Conservation (phyloP, 1,140 invertebrate genomes). For the Cepaea nemoralis region DNA sequence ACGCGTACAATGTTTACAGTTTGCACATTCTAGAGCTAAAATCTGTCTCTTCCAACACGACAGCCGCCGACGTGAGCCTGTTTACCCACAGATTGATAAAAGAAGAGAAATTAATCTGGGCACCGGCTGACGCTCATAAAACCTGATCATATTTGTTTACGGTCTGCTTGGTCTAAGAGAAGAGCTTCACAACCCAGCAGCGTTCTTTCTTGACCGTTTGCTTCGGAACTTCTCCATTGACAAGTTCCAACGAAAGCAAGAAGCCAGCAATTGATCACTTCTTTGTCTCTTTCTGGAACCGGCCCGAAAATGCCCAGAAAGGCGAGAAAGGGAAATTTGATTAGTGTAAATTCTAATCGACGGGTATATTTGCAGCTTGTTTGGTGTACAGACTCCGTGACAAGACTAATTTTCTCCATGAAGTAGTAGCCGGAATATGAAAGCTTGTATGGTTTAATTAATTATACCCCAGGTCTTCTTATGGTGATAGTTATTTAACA, state of each 20-base stretch:
- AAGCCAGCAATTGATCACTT: conserved; percentile 48
- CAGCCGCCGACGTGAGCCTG: neutral
- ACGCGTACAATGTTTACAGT: too few species aligned
- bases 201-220: conserved; percentile 36
- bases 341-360: conserved; percentile 42
- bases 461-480: neutral
- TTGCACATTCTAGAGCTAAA: too few species aligned
- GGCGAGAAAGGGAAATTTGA: conserved; percentile 54
- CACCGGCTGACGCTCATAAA: conserved; percentile 35
- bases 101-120: conserved; percentile 29
- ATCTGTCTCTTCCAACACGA: too few species aligned
- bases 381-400: conserved; percentile 38
- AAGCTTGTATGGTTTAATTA: conserved; percentile 44
- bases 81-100: conserved; percentile 48
- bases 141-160: conserved; percentile 36
- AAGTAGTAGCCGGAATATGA: conserved; percentile 49
- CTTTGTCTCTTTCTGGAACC: conserved; percentile 43
- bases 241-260: conserved; percentile 41
- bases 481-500: neutral
- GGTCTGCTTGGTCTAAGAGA: neutral
- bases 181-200: conserved; percentile 18
- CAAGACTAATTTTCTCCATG: conserved; percentile 50
- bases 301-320: conserved; percentile 40
- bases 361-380: conserved; percentile 48
- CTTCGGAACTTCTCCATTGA: conserved; percentile 27